Conservation (phyloP, 1,140 invertebrate genomes). For the Drosophila nasuta region DNA sequence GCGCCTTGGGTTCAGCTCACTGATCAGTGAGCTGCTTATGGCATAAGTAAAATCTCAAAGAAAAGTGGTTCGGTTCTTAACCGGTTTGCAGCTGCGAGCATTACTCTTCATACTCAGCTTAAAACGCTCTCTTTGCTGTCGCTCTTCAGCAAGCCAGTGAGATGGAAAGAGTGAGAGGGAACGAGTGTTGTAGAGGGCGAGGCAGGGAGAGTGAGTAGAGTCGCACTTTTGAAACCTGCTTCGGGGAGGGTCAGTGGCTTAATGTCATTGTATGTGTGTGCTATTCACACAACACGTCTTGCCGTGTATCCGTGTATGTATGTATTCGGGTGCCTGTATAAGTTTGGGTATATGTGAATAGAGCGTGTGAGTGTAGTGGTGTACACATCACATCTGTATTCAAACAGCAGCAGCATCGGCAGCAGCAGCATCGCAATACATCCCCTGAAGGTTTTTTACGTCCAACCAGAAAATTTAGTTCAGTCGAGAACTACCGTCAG, state of each 20-base stretch:
- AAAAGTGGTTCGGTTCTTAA: slow-evolving; percentile 17
- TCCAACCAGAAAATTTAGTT: slow-evolving; percentile 84
- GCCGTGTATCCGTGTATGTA: background rate
- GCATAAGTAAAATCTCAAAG: background rate
- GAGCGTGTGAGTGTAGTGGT: slow-evolving; percentile 5
- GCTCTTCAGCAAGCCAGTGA: slow-evolving; percentile 15
- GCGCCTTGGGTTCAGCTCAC: background rate
- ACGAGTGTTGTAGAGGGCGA: background rate
- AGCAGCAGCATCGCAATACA: slow-evolving; percentile 70
- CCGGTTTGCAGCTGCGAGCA: slow-evolving; percentile 18
- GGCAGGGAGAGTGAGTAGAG: slow-evolving; percentile 7
- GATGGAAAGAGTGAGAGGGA: slow-evolving; percentile 16
- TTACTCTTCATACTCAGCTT: slow-evolving; percentile 10
- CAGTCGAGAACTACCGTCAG: slow-evolving; percentile 85
- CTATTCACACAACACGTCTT: background rate
- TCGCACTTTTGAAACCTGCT: slow-evolving; percentile 33
- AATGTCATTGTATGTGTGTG: slow-evolving; percentile 19
- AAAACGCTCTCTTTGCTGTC: slow-evolving; percentile 4
- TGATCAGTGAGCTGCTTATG: slow-evolving; percentile 2
- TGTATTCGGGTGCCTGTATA: slow-evolving; percentile 18
- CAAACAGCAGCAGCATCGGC: slow-evolving; percentile 49
- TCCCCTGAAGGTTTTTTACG: slow-evolving; percentile 84
- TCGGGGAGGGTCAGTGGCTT: slow-evolving; percentile 46
- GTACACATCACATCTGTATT: slow-evolving; percentile 37
- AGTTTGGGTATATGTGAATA: slow-evolving; percentile 30